Conservation (phyloP, 2,797 vertebrate species). For the Amazonetta brasiliensis region DNA sequence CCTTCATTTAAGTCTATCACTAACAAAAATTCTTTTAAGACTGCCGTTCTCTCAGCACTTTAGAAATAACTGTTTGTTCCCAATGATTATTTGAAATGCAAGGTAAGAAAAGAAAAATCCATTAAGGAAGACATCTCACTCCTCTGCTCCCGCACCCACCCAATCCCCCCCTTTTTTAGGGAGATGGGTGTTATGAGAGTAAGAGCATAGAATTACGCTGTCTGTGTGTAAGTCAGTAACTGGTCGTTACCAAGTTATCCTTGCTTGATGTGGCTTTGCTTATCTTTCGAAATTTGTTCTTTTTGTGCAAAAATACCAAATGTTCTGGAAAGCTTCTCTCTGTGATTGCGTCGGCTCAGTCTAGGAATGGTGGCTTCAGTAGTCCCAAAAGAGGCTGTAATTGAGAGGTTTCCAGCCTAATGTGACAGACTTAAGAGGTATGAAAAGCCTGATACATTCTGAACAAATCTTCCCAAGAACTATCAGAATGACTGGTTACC, state of each 20-base stretch:
- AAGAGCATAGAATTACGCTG: background rate
- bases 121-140: background rate
- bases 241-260: background rate
- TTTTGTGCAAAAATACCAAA: background rate
- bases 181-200: background rate
- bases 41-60: slow-evolving; percentile 17
- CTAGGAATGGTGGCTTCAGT: background rate
- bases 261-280: background rate
- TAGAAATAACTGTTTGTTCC: slow-evolving; percentile 37
- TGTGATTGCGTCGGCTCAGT: background rate
- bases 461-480: background rate
- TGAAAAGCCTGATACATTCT: background rate
- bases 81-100: slow-evolving; percentile 41
- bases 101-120: background rate
- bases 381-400: background rate
- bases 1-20: slow-evolving; percentile 35
- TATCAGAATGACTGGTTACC: background rate
- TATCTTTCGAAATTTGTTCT: background rate
- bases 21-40: slow-evolving; percentile 42
- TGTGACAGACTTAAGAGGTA: background rate
- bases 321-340: background rate
- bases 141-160: background rate
- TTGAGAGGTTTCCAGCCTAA: background rate
- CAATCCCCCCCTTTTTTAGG: background rate
- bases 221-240: background rate